Evolutionary conservation across 1,140 invertebrate genomes (phyloP), one percentile per base, ranked within the genome.

Genomic region (Cydia fagiglandana): DNA sequence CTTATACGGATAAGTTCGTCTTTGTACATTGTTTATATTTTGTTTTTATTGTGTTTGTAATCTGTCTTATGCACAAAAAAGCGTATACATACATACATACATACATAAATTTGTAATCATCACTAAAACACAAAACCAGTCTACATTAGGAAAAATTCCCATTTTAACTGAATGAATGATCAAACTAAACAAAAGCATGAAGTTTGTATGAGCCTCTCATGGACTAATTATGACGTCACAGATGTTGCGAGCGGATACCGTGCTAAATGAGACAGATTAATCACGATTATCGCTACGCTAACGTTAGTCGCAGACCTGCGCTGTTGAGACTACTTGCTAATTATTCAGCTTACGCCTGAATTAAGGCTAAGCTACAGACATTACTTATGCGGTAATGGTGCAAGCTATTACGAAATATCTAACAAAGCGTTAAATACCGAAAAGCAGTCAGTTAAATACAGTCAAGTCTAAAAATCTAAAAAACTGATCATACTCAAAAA

Each of bases 241-340:
- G 66, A 70, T 70, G 66, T 70, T 41, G 34, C 64, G 2, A 68
- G 64, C 66, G 41, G 66, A 70, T 70, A 41, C 66, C 20, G 66
- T 38, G n/a, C 66, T 70, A 70, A 70, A 70, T 70, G 66, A 70
- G 34, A 41, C 15, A 38, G 34, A 70, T 70, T 70, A 41, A 70
- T 70, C 66, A 41, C 66, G 66, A 70, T 70, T 70, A 70, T 70
- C 38, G 24, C 66, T 38, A 66, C 66, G 24, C 66, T 38, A 68
- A 68, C 30, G 66, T 70, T 70, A 45, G 64, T 38, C 30, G 24
- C 64, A 68, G 64, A 68, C 64, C 64, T 68, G 30, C 64, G 64
- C 64, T 68, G 64, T 66, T 38, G 64, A 30, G 64, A 64, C 64
- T 13, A 38, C 28, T 38, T 38, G 64, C 64, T 28, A 68, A 68